These are phyloP conservation scores for Lasioglossum baleicum DNA, from an alignment of 1,140 invertebrate species.

Conservation along the genomic window DNA sequence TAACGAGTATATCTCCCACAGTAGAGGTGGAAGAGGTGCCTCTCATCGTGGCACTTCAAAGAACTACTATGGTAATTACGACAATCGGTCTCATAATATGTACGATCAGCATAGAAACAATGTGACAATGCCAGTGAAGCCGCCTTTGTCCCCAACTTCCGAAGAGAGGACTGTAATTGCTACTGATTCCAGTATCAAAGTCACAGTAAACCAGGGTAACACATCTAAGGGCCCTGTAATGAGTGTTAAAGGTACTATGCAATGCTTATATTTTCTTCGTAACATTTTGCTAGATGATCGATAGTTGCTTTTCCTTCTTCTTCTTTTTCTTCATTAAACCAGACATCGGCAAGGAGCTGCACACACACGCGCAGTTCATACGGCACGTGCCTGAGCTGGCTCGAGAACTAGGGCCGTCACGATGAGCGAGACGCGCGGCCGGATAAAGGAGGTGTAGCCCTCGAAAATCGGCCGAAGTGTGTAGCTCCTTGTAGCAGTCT, in stretches of 20 bases:
- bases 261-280: not conserved
- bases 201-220: conserved; percentile 66
- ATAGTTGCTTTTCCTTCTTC: too few relatives aligned
- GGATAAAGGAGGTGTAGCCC: too few relatives aligned
- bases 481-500: too few relatives aligned
- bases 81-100: conserved; percentile 53
- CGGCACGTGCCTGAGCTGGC: too few relatives aligned
- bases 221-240: conserved; percentile 67
- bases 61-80: conserved; percentile 63
- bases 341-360: too few relatives aligned
- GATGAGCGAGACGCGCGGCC: too few relatives aligned
- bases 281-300: too few relatives aligned
- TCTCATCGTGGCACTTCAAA: conserved; percentile 61
- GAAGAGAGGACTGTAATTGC: conserved; percentile 67
- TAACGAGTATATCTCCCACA: conserved; percentile 63
- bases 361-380: too few relatives aligned
- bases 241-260: conserved; percentile 73
- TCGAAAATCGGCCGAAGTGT: too few relatives aligned
- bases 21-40: conserved; percentile 51
- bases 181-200: conserved; percentile 71
- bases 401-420: too few relatives aligned
- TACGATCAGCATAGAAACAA: conserved; percentile 51
- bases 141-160: conserved; percentile 29
- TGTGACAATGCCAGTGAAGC: not conserved
- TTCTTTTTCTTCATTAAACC: too few relatives aligned